phyloP scores from a whole-genome alignment of 2,888 invertebrate genomes.

The Troilus luridus region DNA sequence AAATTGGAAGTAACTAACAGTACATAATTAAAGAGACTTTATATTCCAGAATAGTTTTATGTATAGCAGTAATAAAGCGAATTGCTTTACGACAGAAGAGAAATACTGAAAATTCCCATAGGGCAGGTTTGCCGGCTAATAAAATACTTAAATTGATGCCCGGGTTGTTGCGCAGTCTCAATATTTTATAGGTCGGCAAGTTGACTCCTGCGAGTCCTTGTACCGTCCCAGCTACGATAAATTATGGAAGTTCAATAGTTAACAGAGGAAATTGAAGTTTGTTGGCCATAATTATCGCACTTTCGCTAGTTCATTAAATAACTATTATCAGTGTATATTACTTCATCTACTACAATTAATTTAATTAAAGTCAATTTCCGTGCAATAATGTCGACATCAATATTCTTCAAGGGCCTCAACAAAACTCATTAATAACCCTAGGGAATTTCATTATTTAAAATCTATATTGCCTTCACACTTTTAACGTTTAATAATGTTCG shows the following conservation, averaged over 20 bases:
- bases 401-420: background rate
- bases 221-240: background rate
- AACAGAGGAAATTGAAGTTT: conserved; percentile 3
- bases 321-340: background rate
- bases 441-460: background rate
- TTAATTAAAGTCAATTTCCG: background rate
- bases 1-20: background rate
- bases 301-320: background rate
- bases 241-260: conserved; percentile 20
- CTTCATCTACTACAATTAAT: background rate
- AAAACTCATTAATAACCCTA: background rate
- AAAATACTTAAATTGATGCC: conserved; percentile 8
- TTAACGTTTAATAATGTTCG: background rate
- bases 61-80: background rate
- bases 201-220: background rate
- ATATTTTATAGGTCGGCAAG: conserved; percentile 16
- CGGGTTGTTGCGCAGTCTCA: conserved; percentile 13
- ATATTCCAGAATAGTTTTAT: background rate
- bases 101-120: background rate
- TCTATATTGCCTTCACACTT: background rate
- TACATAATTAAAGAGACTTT: background rate
- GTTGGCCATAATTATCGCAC: background rate
- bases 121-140: background rate
- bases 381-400: background rate
- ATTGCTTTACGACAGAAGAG: background rate